Evolutionary conservation across 2,888 invertebrate genomes (phyloP).

Genomic region (Entomobrya multifasciata): DNA sequence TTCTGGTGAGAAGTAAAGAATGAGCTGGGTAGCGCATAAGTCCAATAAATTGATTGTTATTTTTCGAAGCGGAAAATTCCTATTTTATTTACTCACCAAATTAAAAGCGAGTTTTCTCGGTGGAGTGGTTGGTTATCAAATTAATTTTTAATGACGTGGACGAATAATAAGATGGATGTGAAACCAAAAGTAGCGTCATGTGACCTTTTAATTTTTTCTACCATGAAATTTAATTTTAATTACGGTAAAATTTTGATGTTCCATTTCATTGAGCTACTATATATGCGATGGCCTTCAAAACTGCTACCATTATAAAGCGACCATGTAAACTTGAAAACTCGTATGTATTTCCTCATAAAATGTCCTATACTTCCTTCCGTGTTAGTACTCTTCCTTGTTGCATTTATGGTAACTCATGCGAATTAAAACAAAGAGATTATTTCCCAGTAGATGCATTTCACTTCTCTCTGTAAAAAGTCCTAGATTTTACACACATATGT

Average conservation of each 20-base stretch:
- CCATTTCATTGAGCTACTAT: not conserved
- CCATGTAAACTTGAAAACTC: constrained; percentile 31
- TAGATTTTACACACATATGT: constrained; percentile 57
- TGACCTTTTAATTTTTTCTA: not conserved
- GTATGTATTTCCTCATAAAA: too few species aligned
- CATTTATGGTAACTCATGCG: constrained; percentile 54
- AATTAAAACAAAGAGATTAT: constrained; percentile 26
- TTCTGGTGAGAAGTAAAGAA: not conserved
- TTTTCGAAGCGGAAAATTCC: constrained; percentile 22
- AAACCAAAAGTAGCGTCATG: not conserved
- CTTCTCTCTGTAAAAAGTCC: constrained; percentile 50
- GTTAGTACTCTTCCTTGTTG: constrained; percentile 35
- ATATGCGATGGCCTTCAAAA: not conserved
- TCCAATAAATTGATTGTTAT: constrained; percentile 11
- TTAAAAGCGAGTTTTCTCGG: too few species aligned
- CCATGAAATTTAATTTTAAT: too few species aligned
- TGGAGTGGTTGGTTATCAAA: too few species aligned
- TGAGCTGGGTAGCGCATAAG: not conserved
- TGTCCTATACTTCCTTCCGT: too few species aligned
- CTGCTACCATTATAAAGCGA: not conserved
- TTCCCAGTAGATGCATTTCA: constrained; percentile 39
- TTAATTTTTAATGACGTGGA: constrained; percentile 13
- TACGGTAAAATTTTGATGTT: too few species aligned
- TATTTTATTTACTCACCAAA: constrained; percentile 19
- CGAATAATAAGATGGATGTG: not conserved